Base-by-base conservation (phyloP, 2,888 invertebrate species). In the Hoplodrina ambigua region DNA sequence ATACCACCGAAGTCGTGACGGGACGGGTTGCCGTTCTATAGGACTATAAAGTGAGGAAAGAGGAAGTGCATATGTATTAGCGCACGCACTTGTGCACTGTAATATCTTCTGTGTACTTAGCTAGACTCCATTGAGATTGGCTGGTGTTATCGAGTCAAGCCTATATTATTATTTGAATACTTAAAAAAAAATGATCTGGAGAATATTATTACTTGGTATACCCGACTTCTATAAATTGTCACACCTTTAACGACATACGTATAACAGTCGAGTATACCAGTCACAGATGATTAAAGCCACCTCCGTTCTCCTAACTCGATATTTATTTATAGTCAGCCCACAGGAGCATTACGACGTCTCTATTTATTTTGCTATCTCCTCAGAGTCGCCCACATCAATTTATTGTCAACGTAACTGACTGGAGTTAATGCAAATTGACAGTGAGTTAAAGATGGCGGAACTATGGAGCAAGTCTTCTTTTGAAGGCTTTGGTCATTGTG, bases 261-360 rank as follows among this genome's bases (percentile, higher is more conserved):
- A 37, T 37, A 72, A 7, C 59, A 80, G 61, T 69, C 19, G 33
- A 54, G 77, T 67, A 76, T 75, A 76, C 70, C 70, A 70, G 68
- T 72, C 69, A 72, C 60, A 58, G 72, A 8, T 77, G 74, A 75
- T 84, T 85, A 85, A 64, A 25, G 30, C 46, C 62, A 33, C 71
- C 67, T 65, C 69, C 52, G 56, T 63, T 3, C 50, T 41, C 49
- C 61, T 72, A 65, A 72, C 69, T 71, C 73, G 55, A 76, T 69
- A 68, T 72, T 81, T 84, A 85, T 85, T 85, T 84, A 85, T 81
- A 75, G 58, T 41, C 57, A 41, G 33, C 77, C 68, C 65, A 70
- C 67, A 65, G 60, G 52, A 57, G 25, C 17, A 59, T 76, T 83
- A 84, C 69, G 71, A 83, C 60, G 69, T 71, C 57, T 74, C 54